Evolutionary conservation across 92 coral and sea anemone species (phyloP), one percentile per base, ranked within the genome.

Genomic region (Chrysogorgia sp.): DNA sequence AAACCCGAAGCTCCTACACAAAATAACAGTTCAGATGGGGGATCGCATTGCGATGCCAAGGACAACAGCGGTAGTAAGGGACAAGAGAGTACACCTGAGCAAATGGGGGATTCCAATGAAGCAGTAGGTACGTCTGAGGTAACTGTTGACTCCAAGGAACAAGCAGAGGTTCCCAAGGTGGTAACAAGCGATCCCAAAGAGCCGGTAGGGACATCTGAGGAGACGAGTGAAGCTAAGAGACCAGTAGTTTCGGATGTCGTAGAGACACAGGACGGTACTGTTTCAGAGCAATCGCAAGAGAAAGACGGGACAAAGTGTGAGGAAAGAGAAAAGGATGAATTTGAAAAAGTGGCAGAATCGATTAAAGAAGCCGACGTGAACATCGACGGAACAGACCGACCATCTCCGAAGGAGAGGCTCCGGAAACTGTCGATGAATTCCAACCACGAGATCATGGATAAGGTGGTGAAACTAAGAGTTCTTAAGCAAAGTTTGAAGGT

Each of bases 401-500:
- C 81, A 43, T 96, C 88, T 15, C 81, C 87, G 58, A 84, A 84
- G 32, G 90, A 84, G 32, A 79, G 92, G 33, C 71, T 88, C 59
- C 90, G 90, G 58, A 93, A 87, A 32, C 80, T 91, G 82, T 84
- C 97, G 13, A 12, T 57, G 25, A 88, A 70, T 31, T 79, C 88
- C 19, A 79, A 75, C n/a, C 66, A 74, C 20, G 57, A 68, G 29
- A 80, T 82, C 45, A 55, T 67, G 58, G 43, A 58, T 33, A 76
- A 81, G 29, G 45, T 87, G 40, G 68, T 91, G 56, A 83, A 80
- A 61, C 85, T 96, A 34, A 63, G 56, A 6, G 87, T 87, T 1
- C 86, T 96, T 47, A 83, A 79, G 58, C 88, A 96, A 76, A 74
- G 86, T 12, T 86, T 96, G 19, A 96, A 89, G 92, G 99, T 91